Evolutionary conservation across 2,113 vertebrate species (phyloP).

Genomic region (Puntigrus tetrazona): DNA sequence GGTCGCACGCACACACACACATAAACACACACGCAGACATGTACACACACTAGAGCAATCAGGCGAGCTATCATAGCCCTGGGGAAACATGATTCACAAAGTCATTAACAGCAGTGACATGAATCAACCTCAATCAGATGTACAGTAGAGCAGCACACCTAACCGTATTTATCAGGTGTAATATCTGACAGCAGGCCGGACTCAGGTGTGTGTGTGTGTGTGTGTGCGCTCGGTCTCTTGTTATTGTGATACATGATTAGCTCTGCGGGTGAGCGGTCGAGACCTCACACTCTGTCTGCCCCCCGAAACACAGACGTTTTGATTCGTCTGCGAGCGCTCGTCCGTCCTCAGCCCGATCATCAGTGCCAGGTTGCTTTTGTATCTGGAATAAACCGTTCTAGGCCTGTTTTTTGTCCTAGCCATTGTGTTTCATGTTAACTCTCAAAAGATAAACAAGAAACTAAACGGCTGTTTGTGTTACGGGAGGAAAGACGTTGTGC

Average conservation of each 20-base stretch:
- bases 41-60: conserved; percentile 1
- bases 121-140: conserved; percentile 37
- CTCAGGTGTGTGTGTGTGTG: no score
- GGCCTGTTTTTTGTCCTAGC: background rate
- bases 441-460: conserved; percentile 17
- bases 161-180: background rate
- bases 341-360: background rate
- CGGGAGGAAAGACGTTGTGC: background rate
- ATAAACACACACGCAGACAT: background rate
- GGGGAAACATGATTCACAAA: conserved; percentile 10
- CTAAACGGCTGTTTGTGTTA: background rate
- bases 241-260: conserved; percentile 26
- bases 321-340: background rate
- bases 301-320: background rate
- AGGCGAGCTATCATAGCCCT: background rate
- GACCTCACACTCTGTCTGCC: conserved; percentile 11
- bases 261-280: conserved; percentile 7
- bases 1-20: background rate
- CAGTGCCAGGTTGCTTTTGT: conserved; percentile 19
- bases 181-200: background rate
- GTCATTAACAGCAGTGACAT: conserved; percentile 33
- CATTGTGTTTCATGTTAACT: background rate
- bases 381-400: background rate
- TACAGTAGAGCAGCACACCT: conserved; percentile 13
- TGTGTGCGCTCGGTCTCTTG: background rate